Evolutionary conservation across 2,113 vertebrate species (phyloP), one percentile per base, ranked within the genome.

Genomic region (Istiophorus platypterus): DNA sequence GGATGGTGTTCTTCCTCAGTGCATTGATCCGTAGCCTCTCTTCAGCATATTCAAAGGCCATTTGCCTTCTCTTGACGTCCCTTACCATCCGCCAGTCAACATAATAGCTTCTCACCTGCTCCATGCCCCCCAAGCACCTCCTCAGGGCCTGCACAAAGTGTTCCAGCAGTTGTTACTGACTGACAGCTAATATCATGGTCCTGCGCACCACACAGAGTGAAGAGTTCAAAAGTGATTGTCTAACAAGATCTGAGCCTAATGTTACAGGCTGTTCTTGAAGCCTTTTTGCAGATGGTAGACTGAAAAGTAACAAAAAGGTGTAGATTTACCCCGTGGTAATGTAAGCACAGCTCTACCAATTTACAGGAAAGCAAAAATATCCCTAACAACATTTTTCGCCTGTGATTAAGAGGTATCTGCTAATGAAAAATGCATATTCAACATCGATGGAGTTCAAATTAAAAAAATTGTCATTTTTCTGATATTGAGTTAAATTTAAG

Each of bases 41-140:
- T 5, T 99, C 97, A 0, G 98, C 97, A 0, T 96, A 95, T 27
- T 99, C 97, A 0, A 94, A 97, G 0, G 97, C 97, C 95, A 97
- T 93, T 74, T 95, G 96, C 88, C 98, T 94, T 51, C 98, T 96
- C 91, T 98, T 99, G 20, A 99, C 95, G 0, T 99, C 98, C 45
- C 97, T 95, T 61, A 98, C 78, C 98, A 99, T 99, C 87, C 89
- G 96, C 98, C 98, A 99, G 90, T 99, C 83, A 20, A 98, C 97
- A 0, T 98, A 98, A 84, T 97, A 96, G 79, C 95, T 72, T 81
- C 98, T 94, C 66, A 84, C 93, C 77, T 96, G 97, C 77, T 94
- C 89, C 26, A 91, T 39, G 0, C 68, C 74, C 20, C 85, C 91
- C 81, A 90, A 91, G 71, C 95, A 90, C 75, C 83, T 91, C 68